Conservation (phyloP, 2,888 invertebrate species). For the Trimorus sp. region DNA sequence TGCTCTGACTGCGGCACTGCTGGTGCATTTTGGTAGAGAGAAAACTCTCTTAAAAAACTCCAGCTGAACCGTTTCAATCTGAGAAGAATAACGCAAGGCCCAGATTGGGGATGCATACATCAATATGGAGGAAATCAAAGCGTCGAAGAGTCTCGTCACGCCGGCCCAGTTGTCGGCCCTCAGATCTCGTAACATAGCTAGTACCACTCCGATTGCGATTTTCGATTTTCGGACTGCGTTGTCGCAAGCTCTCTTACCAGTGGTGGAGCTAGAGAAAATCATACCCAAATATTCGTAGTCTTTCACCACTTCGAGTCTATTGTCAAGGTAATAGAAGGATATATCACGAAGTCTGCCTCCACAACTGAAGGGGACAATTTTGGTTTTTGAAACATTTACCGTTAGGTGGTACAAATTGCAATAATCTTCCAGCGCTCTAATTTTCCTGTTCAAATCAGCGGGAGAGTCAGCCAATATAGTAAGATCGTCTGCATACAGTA, state of each 20-base stretch:
- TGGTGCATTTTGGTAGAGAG: not conserved
- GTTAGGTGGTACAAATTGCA: slow-evolving; percentile 39
- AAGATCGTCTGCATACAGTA: slow-evolving; percentile 48
- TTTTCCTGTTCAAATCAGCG: slow-evolving; percentile 43
- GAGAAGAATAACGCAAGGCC: not conserved
- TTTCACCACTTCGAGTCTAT: too few relatives aligned
- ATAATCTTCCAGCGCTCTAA: slow-evolving; percentile 46
- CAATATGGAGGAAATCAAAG: slow-evolving; percentile 33
- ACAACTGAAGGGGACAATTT: too few relatives aligned
- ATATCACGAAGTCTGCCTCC: too few relatives aligned
- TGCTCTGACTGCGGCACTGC: too few relatives aligned
- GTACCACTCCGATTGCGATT: too few relatives aligned
- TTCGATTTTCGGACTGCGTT: too few relatives aligned
- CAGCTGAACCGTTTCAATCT: not conserved
- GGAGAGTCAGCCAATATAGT: slow-evolving; percentile 53
- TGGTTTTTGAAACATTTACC: not conserved
- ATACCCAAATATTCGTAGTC: too few relatives aligned
- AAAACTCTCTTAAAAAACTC: slow-evolving; percentile 12
- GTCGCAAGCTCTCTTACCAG: too few relatives aligned
- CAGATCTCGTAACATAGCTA: too few relatives aligned
- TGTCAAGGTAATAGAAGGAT: too few relatives aligned
- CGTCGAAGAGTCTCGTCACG: slow-evolving; percentile 2
- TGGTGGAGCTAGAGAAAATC: too few relatives aligned
- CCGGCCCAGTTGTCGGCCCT: slow-evolving; percentile 29
- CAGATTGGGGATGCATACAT: slow-evolving; percentile 31